Conservation (phyloP, 2,113 vertebrate species). For the Pachyramphus minor region DNA sequence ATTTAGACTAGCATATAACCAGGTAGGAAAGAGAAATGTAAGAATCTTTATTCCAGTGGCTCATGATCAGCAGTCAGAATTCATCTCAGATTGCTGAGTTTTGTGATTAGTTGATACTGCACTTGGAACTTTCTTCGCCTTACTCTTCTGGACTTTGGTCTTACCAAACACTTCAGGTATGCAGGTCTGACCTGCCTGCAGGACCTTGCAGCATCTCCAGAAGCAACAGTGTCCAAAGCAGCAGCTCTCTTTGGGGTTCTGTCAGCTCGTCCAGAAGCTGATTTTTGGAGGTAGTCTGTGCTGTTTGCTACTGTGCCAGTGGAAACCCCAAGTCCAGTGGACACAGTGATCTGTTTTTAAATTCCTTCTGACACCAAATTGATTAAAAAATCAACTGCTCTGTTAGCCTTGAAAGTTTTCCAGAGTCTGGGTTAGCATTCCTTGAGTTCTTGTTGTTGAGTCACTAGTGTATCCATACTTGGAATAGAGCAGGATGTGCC, state of each 20-base stretch:
- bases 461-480: not conserved
- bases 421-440: not conserved
- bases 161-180: not conserved
- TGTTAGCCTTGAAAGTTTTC: not conserved
- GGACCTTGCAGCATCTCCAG: not conserved
- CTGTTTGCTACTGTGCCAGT: not conserved
- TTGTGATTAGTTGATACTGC: not conserved
- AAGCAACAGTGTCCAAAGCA: not conserved
- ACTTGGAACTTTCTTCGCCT: not conserved
- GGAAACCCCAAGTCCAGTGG: not conserved
- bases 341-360: not conserved
- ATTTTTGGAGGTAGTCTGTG: not conserved
- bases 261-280: not conserved
- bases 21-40: not conserved
- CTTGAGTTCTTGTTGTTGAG: not conserved
- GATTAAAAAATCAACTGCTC: not conserved
- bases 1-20: not conserved
- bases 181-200: not conserved
- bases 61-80: not conserved
- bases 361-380: not conserved
- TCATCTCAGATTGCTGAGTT: not conserved
- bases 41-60: not conserved
- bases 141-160: not conserved
- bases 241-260: not conserved
- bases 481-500: not conserved